Evolutionary conservation across 2,888 invertebrate species (phyloP), one percentile per base, ranked within the genome.

Genomic region (Rhodophaea formosa): DNA sequence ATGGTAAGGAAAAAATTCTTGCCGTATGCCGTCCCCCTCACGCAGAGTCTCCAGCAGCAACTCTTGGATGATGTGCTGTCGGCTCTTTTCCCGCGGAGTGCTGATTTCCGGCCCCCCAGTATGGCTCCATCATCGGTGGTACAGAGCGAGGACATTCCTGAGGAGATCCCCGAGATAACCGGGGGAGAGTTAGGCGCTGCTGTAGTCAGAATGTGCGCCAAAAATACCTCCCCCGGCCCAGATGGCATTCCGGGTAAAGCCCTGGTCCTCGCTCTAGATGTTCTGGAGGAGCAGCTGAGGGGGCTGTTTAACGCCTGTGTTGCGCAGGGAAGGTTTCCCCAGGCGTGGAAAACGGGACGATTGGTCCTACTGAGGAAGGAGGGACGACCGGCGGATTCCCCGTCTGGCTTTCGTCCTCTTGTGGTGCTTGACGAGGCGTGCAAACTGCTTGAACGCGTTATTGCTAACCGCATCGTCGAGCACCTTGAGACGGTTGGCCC

Each of bases 371-470:
- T 44, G 1, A 14, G 44, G 44, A 44, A 44, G 8, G 44, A 44
- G 16, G 44, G 44, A 7, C 44, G 44, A 15, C 44, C 44, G 44
- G 16, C 44, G 15, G 16, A 44, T 8, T 44, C 44, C 5, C 44
- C 44, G 44, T 32, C 32, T 7, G 32, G 8, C 7, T 32, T 8
- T 10, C 32, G 42, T 1, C 60, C 59, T 0, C 43, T 61, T 7
- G 56, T 63, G 7, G 10, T 59, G 45, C 51, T 61, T 8, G 44
- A 59, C 16, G 61, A 64, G 44, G 44, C 35, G 0, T 53, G 56
- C 10, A 61, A 62, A 49, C 32, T 57, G 5, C 53, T 62, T 3
- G 63, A 60, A 30, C 8, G 52, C 10, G 14, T 63, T 0, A 10
- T 60, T n/a, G 60, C 60, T 1, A 14, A 46, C 8, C 59, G 62